Evolutionary conservation across 2,113 vertebrate species (phyloP).

Genomic region (Cyanoderma ruficeps): DNA sequence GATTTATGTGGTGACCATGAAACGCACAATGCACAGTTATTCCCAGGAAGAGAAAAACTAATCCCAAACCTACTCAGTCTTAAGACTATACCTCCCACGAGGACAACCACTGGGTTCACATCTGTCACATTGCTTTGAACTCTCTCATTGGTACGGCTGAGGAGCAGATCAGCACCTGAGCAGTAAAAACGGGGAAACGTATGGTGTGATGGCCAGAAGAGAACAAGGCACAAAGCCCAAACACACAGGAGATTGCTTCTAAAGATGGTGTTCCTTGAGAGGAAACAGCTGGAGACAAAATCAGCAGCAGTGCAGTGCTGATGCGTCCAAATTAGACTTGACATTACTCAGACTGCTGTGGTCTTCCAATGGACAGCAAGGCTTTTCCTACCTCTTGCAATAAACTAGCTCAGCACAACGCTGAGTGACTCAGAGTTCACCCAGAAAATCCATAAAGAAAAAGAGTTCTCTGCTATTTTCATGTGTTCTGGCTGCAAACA

Average conservation of each 20-base stretch:
- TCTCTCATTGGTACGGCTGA: neutral
- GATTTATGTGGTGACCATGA: neutral
- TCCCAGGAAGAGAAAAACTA: neutral
- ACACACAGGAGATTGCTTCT: neutral
- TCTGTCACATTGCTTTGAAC: neutral
- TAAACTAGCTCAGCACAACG: neutral
- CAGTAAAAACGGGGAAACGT: neutral
- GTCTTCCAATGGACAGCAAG: neutral
- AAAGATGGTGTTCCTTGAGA: neutral
- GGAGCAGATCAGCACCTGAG: neutral
- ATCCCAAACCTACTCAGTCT: neutral
- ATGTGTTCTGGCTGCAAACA: neutral
- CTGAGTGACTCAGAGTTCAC: neutral
- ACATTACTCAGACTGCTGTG: neutral
- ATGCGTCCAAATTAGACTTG: neutral
- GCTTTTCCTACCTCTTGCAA: neutral
- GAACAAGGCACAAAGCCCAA: neutral
- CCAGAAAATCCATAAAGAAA: neutral
- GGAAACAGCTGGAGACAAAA: neutral
- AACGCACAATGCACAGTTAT: neutral
- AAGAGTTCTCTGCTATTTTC: neutral
- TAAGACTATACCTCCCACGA: neutral
- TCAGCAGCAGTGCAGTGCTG: neutral
- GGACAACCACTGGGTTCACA: neutral
- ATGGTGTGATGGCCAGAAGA: neutral